Base-by-base conservation (phyloP, 2,113 vertebrate genomes). In the Alexandromys fortis region DNA sequence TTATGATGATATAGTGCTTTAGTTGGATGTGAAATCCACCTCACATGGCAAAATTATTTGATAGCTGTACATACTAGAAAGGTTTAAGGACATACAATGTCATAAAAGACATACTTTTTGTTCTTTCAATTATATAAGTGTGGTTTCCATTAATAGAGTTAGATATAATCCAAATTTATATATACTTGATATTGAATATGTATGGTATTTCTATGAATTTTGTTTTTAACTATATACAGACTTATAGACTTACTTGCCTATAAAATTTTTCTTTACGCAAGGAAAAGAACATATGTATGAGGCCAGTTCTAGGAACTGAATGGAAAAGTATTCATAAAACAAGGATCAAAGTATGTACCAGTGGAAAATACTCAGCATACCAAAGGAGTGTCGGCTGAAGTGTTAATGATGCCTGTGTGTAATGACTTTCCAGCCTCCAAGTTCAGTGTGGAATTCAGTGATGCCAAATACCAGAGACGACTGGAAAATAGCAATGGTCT, bases 131-230 rank as follows among this genome's bases (percentile, higher is more conserved):
- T 98, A 79, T 75, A 94, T 90, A 96, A 98, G 97, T 97, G 92
- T 97, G 86, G 94, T 93, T 98, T 98, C 98, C 96, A 96, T 97
- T 96, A 96, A 72, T 70, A 70, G 97, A 28, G 91, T 83, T 97
- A 96, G 98, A 98, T 95, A 93, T 98, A 94, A 97, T 93, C 77
- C 91, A 97, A 91, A 88, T 96, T 95, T 97, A 97, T 97, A 95
- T 58, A 87, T 86, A 91, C 83, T 79, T 72, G 83, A 86, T 87
- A 92, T 90, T 96, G 24, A 63, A 52, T 17, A 90, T 96, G 95
- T 97, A 97, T 92, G 55, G 19, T 28, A 55, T 77, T 95, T 4
- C 58, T 82, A 68, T 82, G 58, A 90, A 92, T 92, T 70, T 38
- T 35, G 58, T 30, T 19, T 90, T 19, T 90, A 65, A 77, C 58